Base-by-base conservation (phyloP, 2,113 vertebrate genomes). In the Mormyrus lacerda region DNA sequence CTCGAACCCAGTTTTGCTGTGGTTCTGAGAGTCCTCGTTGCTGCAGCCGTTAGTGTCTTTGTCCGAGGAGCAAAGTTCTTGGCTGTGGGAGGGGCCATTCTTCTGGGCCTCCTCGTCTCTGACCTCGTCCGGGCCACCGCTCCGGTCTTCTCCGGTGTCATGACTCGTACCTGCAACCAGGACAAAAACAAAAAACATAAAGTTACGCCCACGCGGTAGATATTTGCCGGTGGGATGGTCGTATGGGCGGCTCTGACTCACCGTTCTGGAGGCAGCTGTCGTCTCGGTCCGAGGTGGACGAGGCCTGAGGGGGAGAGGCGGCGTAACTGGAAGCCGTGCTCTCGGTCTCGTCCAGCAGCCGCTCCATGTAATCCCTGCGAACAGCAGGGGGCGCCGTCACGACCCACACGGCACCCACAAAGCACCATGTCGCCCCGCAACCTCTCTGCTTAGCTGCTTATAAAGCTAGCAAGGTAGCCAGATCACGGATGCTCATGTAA, bases 281-380 rank as follows among this genome's bases (percentile, higher is more conserved):
- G 2, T 98, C 98, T 88, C 94, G 94, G 91, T 98, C 98, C 0
- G 97, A 97, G 87, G 96, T 97, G 89, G 98, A 98, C 11, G 96
- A 93, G 0, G 96, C 96, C 27, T 97, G 97, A 0, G 97, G 98
- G 7, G 97, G 97, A 2, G 97, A 97, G 0, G 97, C 96, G 1
- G 98, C 97, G 51, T 97, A 91, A 55, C 98, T 98, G 89, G 97
- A 97, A 0, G 97, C 96, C 0, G 97, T 96, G 1, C 97, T 99
- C 93, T 98, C 98, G 0, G 97, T 98, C 92, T 99, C 97, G 35
- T 98, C 97, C 92, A 98, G 91, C 87, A 98, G 96, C 31, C 97
- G 96, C 88, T 98, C 98, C 97, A 98, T 99, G 90, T 98, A 98
- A 94, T 99, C 97, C 91, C 98, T 99, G 90, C 69, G 51, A 83